Base-by-base conservation (phyloP, 2,888 invertebrate species). In the Cerceris ruficornis region DNA sequence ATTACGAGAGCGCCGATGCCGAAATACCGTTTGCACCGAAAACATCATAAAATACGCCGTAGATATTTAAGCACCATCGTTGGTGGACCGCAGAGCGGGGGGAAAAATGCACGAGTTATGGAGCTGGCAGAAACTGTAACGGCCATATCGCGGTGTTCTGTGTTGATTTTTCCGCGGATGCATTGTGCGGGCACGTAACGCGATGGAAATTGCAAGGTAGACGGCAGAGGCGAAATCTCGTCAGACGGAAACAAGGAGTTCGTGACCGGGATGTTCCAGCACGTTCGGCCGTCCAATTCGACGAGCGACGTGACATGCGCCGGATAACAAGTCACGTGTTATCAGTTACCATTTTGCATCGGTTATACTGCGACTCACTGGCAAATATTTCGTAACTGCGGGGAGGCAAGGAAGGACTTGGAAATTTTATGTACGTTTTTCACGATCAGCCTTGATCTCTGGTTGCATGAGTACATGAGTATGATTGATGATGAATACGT, bases 251-350 rank as follows among this genome's bases (percentile, higher is more conserved):
- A 75, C 70, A 70, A 71, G 64, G 28, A 60, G 55, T 68, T 68
- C 50, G 64, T 68, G 70, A 67, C 41, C 43, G 41, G 60, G 39
- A 49, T 65, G 50, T 41, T 15, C 43, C 41, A 55, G 50, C 61
- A 58, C 66, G 66, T 67, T 39, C 57, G 46, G 41, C 11, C 66
- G 61, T 61, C 52, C 58, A n/a, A 62, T 70, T 70, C 66, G 59
- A 55, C 70, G 57, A 57, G 42, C 49, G 52, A 75, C 75, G 67
- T 67, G 71, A 71, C 71, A 52, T 57, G 43, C 62, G 14, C 60
- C 43, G 61, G 55, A 69, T 55, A 69, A 70, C 60, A 46, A 60
- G 61, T 66, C 62, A 46, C 67, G 70, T 17, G 62, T 54, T 66
- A 75, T 62, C 58, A 43, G 58, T 55, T 54, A 60, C 39, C 58